A percentile compares a stretch with the other conserved stretches of the same genome.
These are phyloP conservation scores for Melanostoma scalare DNA, from an alignment of 2,888 invertebrate genomes.

Conservation along the genomic window DNA sequence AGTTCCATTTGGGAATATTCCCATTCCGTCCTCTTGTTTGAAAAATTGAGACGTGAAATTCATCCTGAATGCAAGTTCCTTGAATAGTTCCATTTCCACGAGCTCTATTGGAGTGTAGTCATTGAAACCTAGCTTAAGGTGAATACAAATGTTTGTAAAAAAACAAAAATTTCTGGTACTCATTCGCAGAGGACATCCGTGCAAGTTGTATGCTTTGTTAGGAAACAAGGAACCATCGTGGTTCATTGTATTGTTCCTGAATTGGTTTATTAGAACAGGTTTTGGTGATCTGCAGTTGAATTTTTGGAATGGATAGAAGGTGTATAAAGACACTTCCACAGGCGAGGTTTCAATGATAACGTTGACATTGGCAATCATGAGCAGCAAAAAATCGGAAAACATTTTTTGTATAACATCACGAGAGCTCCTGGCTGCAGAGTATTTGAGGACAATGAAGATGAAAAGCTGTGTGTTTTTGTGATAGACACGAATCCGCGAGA, in stretches of 20 bases:
- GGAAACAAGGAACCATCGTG: neutral
- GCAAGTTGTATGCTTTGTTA: neutral
- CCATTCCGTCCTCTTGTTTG: neutral
- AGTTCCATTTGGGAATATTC: neutral
- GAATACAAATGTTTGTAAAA: too few species aligned
- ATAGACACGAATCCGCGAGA: neutral
- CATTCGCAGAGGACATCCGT: conserved; percentile 11
- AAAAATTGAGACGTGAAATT: neutral
- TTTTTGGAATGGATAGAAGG: conserved; percentile 1
- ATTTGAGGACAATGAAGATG: neutral
- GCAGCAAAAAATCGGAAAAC: neutral
- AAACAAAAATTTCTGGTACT: neutral
- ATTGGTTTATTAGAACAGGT: neutral
- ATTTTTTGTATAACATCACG: neutral
- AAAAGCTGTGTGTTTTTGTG: neutral
- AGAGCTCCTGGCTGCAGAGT: too few species aligned
- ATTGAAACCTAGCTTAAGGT: neutral
- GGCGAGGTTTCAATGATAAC: neutral
- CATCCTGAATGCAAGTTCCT: neutral
- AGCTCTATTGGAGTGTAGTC: neutral
- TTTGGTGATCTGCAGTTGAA: neutral
- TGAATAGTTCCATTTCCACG: neutral
- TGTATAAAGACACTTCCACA: conserved; percentile 4
- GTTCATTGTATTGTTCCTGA: too few species aligned
- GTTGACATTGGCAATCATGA: neutral